Base-by-base conservation (phyloP, 2,113 vertebrate genomes). In the Dolichotis patagonum region DNA sequence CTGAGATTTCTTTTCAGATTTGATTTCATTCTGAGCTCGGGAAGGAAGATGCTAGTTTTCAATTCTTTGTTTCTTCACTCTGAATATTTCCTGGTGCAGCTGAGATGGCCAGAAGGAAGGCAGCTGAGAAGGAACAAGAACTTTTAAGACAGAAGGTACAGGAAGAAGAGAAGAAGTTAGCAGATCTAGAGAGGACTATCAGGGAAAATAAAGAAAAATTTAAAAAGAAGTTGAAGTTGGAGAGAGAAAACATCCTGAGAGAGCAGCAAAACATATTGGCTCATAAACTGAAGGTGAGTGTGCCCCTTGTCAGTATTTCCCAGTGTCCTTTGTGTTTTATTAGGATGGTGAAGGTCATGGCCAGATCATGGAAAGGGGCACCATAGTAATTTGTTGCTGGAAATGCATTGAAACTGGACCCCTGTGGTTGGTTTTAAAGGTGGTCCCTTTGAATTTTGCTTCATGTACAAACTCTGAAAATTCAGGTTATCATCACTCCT, bases 281-380 rank as follows among this genome's bases (percentile, higher is more conserved):
- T 0, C 94, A 93, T 35, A 73, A 96, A 9, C n/a, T 96, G 71
- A 56, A 94, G 90, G 97, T 97, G 71, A 8, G 81, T 62, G 52
- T 32, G 3, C 4, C 2, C 0, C 2, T 28, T 43, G 49, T 89
- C 22, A 9, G 54, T 3, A 0, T 1, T 22, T 35, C 19, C 43
- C 0, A 0, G 12, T 0, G 2, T 20, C 58, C 30, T 35, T 58
- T n/a, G 43, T 32, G 3, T 30, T 7, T 38, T 30, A 26, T 32
- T 8, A 65, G 19, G 35, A 4, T 52, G 38, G 65, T 5, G 16
- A 60, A 43, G 13, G 22, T 60, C 8, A 46, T 32, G 80, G 38
- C 8, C 54, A 41, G 16, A 14, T 8, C 22, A 8, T 32, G 26
- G 22, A 38, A 69, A 1, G 32, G 58, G 38, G 9, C 22, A 49